A percentile compares a stretch with the other conserved stretches of the same genome.
These are phyloP conservation scores for Regulus satrapa DNA, from an alignment of 2,113 vertebrate genomes.

Conservation along the genomic window DNA sequence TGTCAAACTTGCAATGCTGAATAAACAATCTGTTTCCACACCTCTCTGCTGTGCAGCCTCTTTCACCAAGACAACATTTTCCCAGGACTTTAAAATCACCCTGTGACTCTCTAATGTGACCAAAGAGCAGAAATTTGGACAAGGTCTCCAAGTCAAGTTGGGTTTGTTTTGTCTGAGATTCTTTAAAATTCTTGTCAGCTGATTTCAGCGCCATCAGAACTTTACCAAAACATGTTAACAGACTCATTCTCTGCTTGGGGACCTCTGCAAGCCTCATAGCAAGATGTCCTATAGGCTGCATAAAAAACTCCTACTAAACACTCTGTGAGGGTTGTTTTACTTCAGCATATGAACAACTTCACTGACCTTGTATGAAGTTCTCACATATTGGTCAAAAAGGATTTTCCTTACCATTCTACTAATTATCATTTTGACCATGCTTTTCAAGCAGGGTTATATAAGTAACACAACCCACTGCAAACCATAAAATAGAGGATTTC, in stretches of 20 bases:
- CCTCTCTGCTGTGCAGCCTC: background rate
- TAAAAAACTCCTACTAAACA: background rate
- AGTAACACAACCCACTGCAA: background rate
- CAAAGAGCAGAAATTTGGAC: background rate
- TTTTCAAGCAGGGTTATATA: background rate
- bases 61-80: background rate
- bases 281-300: background rate
- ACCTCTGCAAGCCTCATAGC: background rate
- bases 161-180: background rate
- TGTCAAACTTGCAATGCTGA: background rate
- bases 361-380: background rate
- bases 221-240: background rate
- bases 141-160: background rate
- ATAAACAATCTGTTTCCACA: background rate
- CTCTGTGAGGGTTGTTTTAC: background rate
- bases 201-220: background rate
- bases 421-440: background rate
- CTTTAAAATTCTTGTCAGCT: background rate
- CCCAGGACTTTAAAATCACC: background rate
- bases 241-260: background rate
- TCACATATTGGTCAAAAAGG: fast-evolving
- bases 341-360: background rate
- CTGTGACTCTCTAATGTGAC: background rate
- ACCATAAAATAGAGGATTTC: background rate
- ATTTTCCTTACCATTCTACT: background rate